phyloP scores from a whole-genome alignment of 1,140 invertebrate genomes.

The Bombus superbus region DNA sequence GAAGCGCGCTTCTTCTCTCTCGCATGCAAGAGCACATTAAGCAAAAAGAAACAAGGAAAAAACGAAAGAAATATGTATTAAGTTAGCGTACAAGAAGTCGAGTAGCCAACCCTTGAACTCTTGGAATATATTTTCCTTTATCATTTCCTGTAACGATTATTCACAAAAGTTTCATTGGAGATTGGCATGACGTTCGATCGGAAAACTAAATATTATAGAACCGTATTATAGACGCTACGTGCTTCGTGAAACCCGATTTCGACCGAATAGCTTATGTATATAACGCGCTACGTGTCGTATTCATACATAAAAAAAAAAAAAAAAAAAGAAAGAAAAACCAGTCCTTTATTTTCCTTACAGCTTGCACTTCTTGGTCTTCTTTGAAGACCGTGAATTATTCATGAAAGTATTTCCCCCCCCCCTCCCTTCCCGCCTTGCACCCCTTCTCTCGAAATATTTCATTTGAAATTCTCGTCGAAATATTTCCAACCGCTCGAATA shows the following conservation, averaged over 20 bases:
- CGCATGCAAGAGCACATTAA: background rate
- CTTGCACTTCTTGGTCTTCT: background rate
- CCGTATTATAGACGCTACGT: background rate
- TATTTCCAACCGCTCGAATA: background rate
- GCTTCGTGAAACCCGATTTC: background rate
- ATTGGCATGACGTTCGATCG: background rate
- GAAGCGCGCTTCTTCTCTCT: background rate
- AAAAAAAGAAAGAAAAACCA: background rate
- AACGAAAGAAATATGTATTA: too few relatives aligned
- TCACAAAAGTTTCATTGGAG: background rate
- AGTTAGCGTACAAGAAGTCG: too few relatives aligned
- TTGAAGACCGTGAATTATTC: background rate
- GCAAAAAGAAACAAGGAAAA: background rate
- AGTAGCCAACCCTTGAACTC: background rate
- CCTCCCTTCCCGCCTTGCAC: fast-evolving
- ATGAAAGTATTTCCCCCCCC: background rate
- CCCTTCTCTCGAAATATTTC: background rate
- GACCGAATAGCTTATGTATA: background rate
- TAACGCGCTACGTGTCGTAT: background rate
- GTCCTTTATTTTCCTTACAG: background rate
- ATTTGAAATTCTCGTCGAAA: background rate
- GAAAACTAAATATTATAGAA: background rate
- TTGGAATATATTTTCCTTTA: background rate
- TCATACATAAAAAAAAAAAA: background rate
- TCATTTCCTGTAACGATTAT: background rate